A percentile compares a stretch with the other conserved stretches of the same genome.
Conservation (phyloP, 53 echinoderm and acorn worm species). For the Crossaster papposus region DNA sequence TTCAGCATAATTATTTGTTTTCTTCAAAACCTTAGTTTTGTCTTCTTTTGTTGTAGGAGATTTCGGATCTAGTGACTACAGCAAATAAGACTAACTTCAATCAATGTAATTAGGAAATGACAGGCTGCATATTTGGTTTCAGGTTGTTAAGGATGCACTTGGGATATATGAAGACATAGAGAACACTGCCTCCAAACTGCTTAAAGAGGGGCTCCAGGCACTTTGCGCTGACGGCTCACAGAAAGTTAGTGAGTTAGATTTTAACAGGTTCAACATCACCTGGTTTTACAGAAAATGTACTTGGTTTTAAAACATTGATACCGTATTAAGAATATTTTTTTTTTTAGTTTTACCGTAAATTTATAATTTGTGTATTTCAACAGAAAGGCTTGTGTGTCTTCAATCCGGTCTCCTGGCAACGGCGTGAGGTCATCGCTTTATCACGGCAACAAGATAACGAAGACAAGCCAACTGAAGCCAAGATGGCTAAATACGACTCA, state of each 20-base stretch:
- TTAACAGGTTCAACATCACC: neutral
- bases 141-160: constrained; percentile 73
- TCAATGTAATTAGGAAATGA: neutral
- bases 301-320: too few species aligned
- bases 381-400: constrained; percentile 33
- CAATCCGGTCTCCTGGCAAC: constrained; percentile 69
- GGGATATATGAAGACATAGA: constrained; percentile 68
- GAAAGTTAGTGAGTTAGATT: neutral
- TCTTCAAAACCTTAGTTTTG: too few species aligned
- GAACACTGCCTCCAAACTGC: constrained; percentile 23
- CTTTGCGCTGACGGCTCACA: neutral
- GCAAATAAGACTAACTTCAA: too few species aligned
- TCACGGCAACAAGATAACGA: neutral
- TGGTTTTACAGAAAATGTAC: too few species aligned
- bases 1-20: too few species aligned
- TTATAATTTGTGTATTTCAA: neutral
- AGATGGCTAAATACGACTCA: neutral
- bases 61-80: too few species aligned
- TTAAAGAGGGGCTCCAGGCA: constrained; percentile 21
- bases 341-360: neutral
- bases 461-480: constrained; percentile 6
- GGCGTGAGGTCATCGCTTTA: constrained; percentile 61
- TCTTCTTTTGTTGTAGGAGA: too few species aligned
- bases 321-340: too few species aligned
- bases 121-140: neutral